Evolutionary conservation across 2,888 invertebrate genomes (phyloP), one percentile per base, ranked within the genome.

Genomic region (Cynaeus angustus): DNA sequence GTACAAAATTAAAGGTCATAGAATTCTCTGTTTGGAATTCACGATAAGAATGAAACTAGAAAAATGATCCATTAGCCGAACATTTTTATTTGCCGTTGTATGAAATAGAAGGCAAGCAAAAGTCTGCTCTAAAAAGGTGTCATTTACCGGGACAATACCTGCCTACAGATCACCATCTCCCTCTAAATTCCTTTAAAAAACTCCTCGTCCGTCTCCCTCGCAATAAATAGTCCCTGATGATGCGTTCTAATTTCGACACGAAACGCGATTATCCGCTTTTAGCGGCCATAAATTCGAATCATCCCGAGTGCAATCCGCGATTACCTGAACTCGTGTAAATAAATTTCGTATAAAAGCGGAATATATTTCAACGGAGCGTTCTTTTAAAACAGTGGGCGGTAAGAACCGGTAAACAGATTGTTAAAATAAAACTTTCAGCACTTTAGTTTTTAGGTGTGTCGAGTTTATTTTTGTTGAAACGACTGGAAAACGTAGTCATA

Each of bases 391-490:
- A 59, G 72, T 70, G 69, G 73, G 74, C 72, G 75, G 72, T 72
- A 72, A 67, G 68, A 73, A 66, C 41, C 41, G 61, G 66, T 70
- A 70, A 70, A 70, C 70, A 70, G 50, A 61, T 55, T 62, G 66
- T 70, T 70, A 62, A 70, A 70, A 75, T 77, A 75, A 76, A 77
- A 71, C 74, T 73, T 73, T 76, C 76, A 69, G 67, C 74, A 71
- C 69, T 65, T 21, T 69, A 66, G 71, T 69, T 74, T 72, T 72
- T 69, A 68, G 65, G 58, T 69, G 68, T 46, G 59, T 30, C 3
- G 10, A 45, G 77, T 76, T 75, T 77, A 75, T 77, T 77, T 77
- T 74, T 71, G 71, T 72, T 66, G 64, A 74, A 43, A 28, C 65
- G 43, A 68, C 28, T 41, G 56, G 13, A 37, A 21, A 21, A 59